Evolutionary conservation across 2,797 vertebrate genomes (phyloP).

Genomic region (Numenius phaeopus): DNA sequence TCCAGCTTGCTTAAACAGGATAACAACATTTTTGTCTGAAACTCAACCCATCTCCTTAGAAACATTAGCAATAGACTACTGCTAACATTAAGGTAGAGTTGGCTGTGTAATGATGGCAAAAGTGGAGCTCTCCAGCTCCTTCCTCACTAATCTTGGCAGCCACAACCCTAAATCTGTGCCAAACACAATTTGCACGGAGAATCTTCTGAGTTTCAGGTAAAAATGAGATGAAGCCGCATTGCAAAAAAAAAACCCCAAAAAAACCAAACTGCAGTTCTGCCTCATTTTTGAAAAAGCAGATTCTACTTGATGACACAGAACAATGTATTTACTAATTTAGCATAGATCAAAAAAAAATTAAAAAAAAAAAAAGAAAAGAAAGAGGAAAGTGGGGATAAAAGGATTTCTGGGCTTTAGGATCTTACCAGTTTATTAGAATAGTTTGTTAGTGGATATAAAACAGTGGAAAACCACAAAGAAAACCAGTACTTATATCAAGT

Average conservation of each 20-base stretch:
- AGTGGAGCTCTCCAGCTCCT: background rate
- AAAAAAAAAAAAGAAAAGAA: background rate
- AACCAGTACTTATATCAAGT: background rate
- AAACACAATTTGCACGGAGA: background rate
- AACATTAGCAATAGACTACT: background rate
- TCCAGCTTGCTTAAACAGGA: background rate
- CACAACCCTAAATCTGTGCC: background rate
- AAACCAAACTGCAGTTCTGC: background rate
- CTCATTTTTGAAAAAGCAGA: background rate
- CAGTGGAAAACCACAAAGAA: background rate
- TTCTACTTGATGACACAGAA: background rate
- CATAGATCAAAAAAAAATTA: too few species aligned
- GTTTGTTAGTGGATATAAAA: background rate
- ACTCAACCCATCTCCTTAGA: background rate
- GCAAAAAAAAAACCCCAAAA: background rate
- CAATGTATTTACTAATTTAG: background rate
- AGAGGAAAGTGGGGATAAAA: background rate
- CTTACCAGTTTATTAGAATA: background rate
- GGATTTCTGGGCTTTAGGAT: background rate
- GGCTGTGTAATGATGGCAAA: background rate
- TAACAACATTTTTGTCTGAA: background rate
- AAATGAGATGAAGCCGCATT: background rate
- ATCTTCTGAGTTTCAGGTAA: background rate
- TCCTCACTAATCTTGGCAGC: constrained; percentile 5
- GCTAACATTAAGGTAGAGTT: background rate